These are phyloP conservation scores for Timema podura DNA, from an alignment of 2,888 invertebrate genomes.

Conservation along the genomic window DNA sequence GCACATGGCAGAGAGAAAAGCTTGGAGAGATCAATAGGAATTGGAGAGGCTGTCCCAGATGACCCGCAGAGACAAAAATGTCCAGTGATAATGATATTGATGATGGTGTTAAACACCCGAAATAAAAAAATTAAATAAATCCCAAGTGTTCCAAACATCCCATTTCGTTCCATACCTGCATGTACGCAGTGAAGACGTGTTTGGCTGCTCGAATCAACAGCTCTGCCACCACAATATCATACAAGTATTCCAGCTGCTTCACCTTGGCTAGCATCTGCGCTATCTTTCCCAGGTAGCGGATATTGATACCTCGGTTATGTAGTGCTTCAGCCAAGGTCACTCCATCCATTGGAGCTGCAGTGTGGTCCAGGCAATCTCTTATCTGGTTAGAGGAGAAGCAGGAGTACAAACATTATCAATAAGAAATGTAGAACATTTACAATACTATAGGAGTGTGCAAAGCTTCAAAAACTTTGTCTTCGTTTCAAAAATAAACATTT, in stretches of 20 bases:
- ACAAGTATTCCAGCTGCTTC: constrained; percentile 77
- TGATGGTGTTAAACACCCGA: too few species aligned
- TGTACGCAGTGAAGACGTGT: constrained; percentile 86
- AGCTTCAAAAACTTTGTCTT: too few species aligned
- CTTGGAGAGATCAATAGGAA: too few species aligned
- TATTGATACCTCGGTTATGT: constrained; percentile 94
- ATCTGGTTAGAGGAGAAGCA: constrained; percentile 54
- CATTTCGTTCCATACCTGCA: constrained; percentile 58
- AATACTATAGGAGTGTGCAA: too few species aligned
- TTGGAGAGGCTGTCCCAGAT: too few species aligned
- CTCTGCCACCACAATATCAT: constrained; percentile 88
- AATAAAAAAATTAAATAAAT: too few species aligned
- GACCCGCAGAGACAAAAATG: too few species aligned
- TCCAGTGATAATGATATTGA: too few species aligned
- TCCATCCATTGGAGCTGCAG: constrained; percentile 94
- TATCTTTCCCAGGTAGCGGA: constrained; percentile 93
- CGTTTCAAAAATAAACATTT: too few species aligned
- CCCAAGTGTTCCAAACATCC: too few species aligned
- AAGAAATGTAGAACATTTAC: too few species aligned
- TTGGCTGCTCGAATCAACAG: constrained; percentile 85
- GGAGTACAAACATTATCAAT: constrained; percentile 10
- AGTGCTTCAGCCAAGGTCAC: constrained; percentile 85
- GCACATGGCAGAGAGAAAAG: too few species aligned
- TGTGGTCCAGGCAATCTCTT: constrained; percentile 85
- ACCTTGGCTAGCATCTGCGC: constrained; percentile 73